Evolutionary conservation across 2,888 invertebrate species (phyloP).

Genomic region (Cerastis leucographa): DNA sequence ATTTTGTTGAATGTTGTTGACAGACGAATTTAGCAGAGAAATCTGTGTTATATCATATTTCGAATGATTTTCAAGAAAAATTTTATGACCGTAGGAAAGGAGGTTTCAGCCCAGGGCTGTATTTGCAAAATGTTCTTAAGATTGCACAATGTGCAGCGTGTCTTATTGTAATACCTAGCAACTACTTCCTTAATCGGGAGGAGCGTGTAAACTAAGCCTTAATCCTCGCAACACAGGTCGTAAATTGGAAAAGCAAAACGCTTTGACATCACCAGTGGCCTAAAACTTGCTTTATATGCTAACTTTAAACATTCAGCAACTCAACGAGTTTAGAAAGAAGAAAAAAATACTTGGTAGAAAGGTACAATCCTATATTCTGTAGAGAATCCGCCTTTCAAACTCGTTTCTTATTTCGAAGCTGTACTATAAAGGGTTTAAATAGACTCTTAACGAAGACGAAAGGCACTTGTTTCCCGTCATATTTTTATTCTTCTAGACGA

Average conservation of each 20-base stretch:
- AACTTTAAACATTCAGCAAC: background rate
- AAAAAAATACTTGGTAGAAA: background rate
- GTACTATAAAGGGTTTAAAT: background rate
- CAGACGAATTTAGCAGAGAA: background rate
- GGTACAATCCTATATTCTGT: background rate
- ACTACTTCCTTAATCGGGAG: background rate
- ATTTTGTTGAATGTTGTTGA: slow-evolving; percentile 3
- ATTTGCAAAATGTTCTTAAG: background rate
- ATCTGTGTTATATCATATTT: background rate
- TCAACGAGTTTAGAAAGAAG: background rate
- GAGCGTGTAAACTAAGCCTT: background rate
- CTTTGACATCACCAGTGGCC: too few species aligned
- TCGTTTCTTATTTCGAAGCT: background rate
- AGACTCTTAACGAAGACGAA: too few species aligned
- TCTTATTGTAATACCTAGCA: background rate
- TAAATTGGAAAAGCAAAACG: background rate
- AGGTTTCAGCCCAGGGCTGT: background rate
- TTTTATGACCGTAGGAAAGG: background rate
- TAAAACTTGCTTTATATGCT: background rate
- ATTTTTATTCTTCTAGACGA: too few species aligned
- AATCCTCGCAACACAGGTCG: background rate
- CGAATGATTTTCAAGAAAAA: background rate
- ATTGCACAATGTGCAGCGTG: background rate
- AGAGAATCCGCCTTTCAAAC: background rate
- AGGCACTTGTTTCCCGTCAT: too few species aligned